Percentiles rank a stretch among this genome's conserved stretches.
phyloP scores from a whole-genome alignment of 2,888 invertebrate genomes.

The Noctua janthina region DNA sequence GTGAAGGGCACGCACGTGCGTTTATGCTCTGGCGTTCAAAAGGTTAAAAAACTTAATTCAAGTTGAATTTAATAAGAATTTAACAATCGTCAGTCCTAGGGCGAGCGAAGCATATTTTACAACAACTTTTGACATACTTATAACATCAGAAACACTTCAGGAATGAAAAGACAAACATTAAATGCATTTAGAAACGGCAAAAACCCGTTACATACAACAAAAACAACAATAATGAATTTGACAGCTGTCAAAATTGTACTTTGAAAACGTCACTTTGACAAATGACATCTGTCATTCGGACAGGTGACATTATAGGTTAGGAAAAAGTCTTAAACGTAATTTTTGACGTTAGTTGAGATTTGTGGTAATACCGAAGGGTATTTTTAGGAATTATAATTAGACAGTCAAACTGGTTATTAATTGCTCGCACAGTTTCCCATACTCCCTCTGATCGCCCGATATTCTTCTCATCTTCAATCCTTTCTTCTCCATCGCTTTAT shows the following conservation, averaged over 20 bases:
- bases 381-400: constrained; percentile 73
- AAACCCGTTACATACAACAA: constrained; percentile 1
- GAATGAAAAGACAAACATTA: constrained; percentile 43
- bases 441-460: constrained; percentile 96
- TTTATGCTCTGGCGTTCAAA: too few species aligned
- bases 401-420: constrained; percentile 96
- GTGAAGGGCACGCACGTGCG: too few species aligned
- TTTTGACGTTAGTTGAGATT: constrained; percentile 16
- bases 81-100: not conserved
- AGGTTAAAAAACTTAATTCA: too few species aligned
- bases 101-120: constrained; percentile 28
- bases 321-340: constrained; percentile 8
- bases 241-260: constrained; percentile 51
- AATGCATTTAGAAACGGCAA: constrained; percentile 39
- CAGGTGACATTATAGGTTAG: constrained; percentile 12
- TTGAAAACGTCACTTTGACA: constrained; percentile 38
- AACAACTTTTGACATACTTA: constrained; percentile 10
- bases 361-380: constrained; percentile 16
- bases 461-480: constrained; percentile 96
- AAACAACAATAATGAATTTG: constrained; percentile 16
- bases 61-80: not conserved
- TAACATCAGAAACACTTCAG: constrained; percentile 27
- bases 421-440: constrained; percentile 96
- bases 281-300: constrained; percentile 17
- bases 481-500: constrained; percentile 93